Percentiles rank a stretch among this genome's conserved stretches.
phyloP scores from a whole-genome alignment of 2,888 invertebrate genomes.

The Eupithecia inturbata region DNA sequence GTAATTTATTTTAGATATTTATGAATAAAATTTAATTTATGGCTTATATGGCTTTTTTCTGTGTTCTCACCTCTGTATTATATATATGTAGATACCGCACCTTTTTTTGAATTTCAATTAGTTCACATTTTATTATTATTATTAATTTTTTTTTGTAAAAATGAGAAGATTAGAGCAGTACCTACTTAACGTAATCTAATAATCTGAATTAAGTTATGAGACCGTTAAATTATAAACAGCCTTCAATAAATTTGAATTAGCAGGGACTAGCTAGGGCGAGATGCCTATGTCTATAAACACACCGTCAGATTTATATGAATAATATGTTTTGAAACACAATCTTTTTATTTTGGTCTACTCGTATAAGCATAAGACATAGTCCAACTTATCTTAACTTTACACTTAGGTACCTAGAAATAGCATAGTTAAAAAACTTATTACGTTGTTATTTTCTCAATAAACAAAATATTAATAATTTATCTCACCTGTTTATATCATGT shows the following conservation, averaged over 20 bases:
- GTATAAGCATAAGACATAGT: no score
- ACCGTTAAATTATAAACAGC: neutral
- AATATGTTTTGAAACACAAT: neutral
- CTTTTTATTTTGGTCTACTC: no score
- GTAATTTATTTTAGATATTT: constrained; percentile 77
- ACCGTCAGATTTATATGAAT: neutral
- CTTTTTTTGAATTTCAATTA: neutral
- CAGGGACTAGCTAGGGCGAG: neutral
- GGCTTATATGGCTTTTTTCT: constrained; percentile 62
- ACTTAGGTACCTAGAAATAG: neutral
- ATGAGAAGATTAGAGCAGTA: neutral
- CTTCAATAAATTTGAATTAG: neutral
- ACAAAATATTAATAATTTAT: neutral
- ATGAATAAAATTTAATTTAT: constrained; percentile 79
- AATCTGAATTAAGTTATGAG: neutral
- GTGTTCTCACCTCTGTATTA: constrained; percentile 19
- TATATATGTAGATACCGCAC: constrained; percentile 17
- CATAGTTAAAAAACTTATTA: neutral
- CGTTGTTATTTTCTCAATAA: neutral
- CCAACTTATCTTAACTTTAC: neutral
- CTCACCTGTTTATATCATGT: neutral
- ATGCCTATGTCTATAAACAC: neutral
- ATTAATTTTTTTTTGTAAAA: no score
- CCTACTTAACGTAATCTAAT: neutral
- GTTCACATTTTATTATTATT: no score